These are phyloP conservation scores for Apaloderma vittatum DNA, from an alignment of 2,113 vertebrate species.

Conservation along the genomic window DNA sequence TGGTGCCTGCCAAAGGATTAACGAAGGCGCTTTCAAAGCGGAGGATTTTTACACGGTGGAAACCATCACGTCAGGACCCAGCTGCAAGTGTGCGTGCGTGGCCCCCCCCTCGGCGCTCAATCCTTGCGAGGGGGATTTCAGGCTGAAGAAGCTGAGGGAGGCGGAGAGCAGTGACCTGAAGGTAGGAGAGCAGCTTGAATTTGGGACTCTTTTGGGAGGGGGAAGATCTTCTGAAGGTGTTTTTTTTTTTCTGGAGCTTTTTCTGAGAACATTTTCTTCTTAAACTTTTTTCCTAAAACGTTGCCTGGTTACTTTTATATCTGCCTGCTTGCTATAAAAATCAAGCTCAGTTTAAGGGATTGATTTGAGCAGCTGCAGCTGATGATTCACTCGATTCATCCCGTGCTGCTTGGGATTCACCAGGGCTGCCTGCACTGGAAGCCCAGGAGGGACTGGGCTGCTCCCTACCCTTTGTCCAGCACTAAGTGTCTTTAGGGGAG, in stretches of 20 bases:
- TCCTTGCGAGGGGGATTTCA: slow-evolving; percentile 91
- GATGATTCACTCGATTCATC: not conserved
- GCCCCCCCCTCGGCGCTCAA: slow-evolving; percentile 92
- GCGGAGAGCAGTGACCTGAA: slow-evolving; percentile 87
- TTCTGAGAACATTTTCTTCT: not conserved
- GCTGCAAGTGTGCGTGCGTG: slow-evolving; percentile 94
- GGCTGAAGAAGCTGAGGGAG: slow-evolving; percentile 89
- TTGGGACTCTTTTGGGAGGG: not conserved
- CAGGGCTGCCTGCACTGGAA: not conserved
- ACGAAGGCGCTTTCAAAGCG: slow-evolving; percentile 75
- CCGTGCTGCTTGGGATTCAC: not conserved
- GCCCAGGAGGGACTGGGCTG: not conserved
- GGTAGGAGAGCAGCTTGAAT: slow-evolving; percentile 78
- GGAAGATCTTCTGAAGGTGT: not conserved
- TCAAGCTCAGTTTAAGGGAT: not conserved
- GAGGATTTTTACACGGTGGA: slow-evolving; percentile 94
- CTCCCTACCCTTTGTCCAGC: slow-evolving; percentile 4
- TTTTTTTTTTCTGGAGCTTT: not conserved
- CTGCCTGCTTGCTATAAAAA: not conserved
- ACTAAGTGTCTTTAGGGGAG: not conserved
- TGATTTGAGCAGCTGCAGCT: not conserved
- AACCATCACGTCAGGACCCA: slow-evolving; percentile 90
- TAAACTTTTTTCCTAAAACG: not conserved
- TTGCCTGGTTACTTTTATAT: not conserved
- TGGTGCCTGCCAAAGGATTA: slow-evolving; percentile 87